phyloP scores from a whole-genome alignment of 92 coral and sea anemone genomes.

The Phenganax stokvisi region DNA sequence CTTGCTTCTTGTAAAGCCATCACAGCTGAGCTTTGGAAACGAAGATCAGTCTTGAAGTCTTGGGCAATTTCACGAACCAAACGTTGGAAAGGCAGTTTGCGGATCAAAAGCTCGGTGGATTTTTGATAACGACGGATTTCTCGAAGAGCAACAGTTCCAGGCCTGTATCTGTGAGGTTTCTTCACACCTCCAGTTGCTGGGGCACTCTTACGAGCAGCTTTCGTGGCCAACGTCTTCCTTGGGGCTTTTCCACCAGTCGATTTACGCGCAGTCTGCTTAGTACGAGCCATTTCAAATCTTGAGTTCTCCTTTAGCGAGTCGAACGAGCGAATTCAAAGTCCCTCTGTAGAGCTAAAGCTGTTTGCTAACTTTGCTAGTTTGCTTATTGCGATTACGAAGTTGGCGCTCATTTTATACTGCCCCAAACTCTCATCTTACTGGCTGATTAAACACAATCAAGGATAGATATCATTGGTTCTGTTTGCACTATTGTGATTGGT shows the following conservation, averaged over 20 bases:
- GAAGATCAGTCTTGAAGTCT: conserved; percentile 72
- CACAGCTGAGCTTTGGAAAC: conserved; percentile 91
- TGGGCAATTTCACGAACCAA: conserved; percentile 85
- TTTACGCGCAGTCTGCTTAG: conserved; percentile 90
- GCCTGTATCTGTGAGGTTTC: conserved; percentile 88
- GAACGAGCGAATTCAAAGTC: no score
- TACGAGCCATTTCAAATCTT: conserved; percentile 63
- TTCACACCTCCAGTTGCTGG: conserved; percentile 69
- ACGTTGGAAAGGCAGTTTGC: conserved; percentile 86
- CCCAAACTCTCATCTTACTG: conserved; percentile 4
- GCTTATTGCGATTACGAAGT: not conserved
- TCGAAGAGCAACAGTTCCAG: conserved; percentile 83
- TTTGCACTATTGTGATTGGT: not conserved
- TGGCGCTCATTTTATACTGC: conserved; percentile 10
- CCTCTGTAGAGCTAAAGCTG: not conserved
- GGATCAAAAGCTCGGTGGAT: conserved; percentile 77
- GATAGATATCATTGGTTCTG: conserved; percentile 9
- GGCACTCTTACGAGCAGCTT: conserved; percentile 73
- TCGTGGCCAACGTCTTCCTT: conserved; percentile 63
- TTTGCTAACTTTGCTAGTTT: not conserved
- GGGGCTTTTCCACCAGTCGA: conserved; percentile 87
- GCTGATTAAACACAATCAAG: conserved; percentile 11
- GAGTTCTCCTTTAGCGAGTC: not conserved
- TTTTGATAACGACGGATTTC: conserved; percentile 83
- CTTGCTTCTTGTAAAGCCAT: conserved; percentile 95